Base-by-base conservation (phyloP, 2,888 invertebrate species). In the Chloromyia formosa region DNA sequence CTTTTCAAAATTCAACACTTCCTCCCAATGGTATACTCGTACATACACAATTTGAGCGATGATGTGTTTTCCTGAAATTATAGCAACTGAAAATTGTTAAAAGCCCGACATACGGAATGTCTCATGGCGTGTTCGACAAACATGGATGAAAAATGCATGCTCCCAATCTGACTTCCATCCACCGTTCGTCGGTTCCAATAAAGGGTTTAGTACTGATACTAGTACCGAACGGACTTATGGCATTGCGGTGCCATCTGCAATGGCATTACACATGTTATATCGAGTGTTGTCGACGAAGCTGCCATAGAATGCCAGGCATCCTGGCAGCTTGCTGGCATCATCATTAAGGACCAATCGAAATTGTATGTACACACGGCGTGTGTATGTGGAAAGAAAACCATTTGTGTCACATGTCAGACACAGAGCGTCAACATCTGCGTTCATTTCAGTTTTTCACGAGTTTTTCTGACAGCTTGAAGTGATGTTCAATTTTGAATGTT, bases 401-500 rank as follows among this genome's bases (percentile, higher is more conserved):
- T 76, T 76, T 75, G 75, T 76, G 76, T 76, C 76, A 76, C 75
- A 76, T 76, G 76, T 76, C 76, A 76, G 75, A 72, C 74, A 73
- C 75, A 75, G 68, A 66, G 22, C 58, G 73, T 74, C 75, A 76
- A 73, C 76, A 76, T 77, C 74, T 77, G 77, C 74, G 75, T 71
- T 72, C 74, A 69, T 75, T 77, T 66, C 53, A 74, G 75, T 77
- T 75, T 74, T 77, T 75, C 77, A 75, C 75, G 77, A 74, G 75
- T 77, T 75, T 77, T 77, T 74, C 75, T 74, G 77, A 77, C 77
- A 77, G 73, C 22, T 75, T 75, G 68, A 77, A 77, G 77, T 77
- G 77, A 75, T 77, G 77, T 75, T 77, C 77, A 77, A 75, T 74
- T 77, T 77, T 75, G 74, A 77, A 75, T 77, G 73, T 75, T 75